Evolutionary conservation across 2,113 vertebrate genomes (phyloP), one percentile per base, ranked within the genome.

Genomic region (Puntigrus tetrazona): DNA sequence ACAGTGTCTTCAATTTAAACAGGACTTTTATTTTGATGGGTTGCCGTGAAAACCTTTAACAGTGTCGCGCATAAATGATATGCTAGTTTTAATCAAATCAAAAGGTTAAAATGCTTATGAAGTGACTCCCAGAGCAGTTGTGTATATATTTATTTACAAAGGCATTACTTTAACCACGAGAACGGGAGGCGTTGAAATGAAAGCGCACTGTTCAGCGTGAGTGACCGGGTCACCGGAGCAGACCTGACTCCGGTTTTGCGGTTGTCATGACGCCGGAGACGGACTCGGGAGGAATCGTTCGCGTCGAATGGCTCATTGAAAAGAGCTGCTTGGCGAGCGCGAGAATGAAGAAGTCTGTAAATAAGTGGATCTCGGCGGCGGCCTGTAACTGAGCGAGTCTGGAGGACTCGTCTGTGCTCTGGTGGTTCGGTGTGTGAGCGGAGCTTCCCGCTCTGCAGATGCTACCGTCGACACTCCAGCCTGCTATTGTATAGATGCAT

Each of bases 391-490:
- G 90, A 93, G 84, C 65, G 84, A 52, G 79, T 70, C 83, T 65
- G 31, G 38, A 41, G 59, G 57, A 78, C 84, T 83, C 84, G 70
- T 83, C 78, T 43, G n/a, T 85, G 84, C 84, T 82, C 27, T 70
- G 86, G 78, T 61, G 20, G 79, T 9, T 86, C 84, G 45, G 36
- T 75, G 63, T 82, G n/a, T 75, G 79, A 38, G 50, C 72, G 38
- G 50, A 69, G 27, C 70, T 89, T 90, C 90, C 87, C 82, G 27
- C 81, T 75, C 85, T 88, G 63, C 79, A 84, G 85, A 88, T 90
- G 89, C 89, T 89, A 88, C 90, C 88, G 89, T 75, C 92, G 91
- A 90, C 89, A 88, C 90, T 91, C 91, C 31, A 91, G 69, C 74
- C 59, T 82, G 86, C 82, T 86, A 91, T 88, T 92, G 90, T 92